Evolutionary conservation across 1,140 invertebrate species (phyloP).

Genomic region (Aphaenogaster rudis): DNA sequence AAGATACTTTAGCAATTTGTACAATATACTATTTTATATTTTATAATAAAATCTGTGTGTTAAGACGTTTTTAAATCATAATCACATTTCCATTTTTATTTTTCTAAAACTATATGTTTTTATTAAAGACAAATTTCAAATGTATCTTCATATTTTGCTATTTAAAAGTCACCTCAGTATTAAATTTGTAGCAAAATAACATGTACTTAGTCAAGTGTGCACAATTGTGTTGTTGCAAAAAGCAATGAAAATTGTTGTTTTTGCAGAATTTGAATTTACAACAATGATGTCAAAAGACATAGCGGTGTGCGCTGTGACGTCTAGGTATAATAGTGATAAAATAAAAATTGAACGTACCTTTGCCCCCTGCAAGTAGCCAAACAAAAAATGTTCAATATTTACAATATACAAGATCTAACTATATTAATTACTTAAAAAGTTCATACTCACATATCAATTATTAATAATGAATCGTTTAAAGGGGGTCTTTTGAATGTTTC

Average conservation of each 20-base stretch:
- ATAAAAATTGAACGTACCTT: constrained; percentile 88
- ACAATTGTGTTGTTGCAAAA: constrained; percentile 67
- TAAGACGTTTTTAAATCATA: background rate
- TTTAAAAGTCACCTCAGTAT: constrained; percentile 13
- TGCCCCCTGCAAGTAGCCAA: constrained; percentile 89
- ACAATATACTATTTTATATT: background rate
- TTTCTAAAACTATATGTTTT: background rate
- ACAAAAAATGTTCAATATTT: constrained; percentile 86
- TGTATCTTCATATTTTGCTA: background rate
- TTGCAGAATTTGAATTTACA: constrained; percentile 35
- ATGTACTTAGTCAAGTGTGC: constrained; percentile 59
- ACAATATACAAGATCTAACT: constrained; percentile 75
- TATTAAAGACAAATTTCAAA: background rate
- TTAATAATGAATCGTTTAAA: constrained; percentile 72
- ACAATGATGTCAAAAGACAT: constrained; percentile 61
- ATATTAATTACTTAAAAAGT: constrained; percentile 66
- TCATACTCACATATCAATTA: constrained; percentile 68
- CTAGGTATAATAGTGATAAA: constrained; percentile 79
- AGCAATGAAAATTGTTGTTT: constrained; percentile 60
- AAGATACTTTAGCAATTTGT: background rate
- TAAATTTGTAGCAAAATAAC: constrained; percentile 7
- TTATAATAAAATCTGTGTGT: background rate
- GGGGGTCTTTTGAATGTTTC: constrained; percentile 75
- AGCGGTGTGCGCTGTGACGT: constrained; percentile 68
- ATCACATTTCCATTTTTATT: background rate